Conservation (phyloP, 2,888 invertebrate species). For the Lordiphosa fenestrarum region DNA sequence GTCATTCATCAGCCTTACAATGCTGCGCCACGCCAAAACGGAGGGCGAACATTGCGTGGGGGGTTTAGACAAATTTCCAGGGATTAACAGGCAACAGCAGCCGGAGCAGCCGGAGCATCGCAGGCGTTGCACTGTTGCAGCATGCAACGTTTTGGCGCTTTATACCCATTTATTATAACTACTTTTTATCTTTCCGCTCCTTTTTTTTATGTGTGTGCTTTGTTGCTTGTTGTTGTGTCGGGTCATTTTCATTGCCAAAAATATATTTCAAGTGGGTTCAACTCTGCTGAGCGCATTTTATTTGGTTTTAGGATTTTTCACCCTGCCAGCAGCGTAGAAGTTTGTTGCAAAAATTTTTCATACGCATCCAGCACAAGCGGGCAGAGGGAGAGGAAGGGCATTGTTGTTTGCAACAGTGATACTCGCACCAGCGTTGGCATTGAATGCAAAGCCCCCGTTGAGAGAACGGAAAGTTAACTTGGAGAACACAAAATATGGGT, state of each 20-base stretch:
- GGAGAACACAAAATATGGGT: background rate
- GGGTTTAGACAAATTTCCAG: conserved; percentile 60
- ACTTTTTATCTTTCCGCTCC: conserved; percentile 19
- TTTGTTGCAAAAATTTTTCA: conserved; percentile 55
- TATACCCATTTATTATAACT: conserved; percentile 69
- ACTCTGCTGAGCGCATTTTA: conserved; percentile 41
- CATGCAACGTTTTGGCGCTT: conserved; percentile 61
- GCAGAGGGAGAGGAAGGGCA: background rate
- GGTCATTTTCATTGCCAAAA: conserved; percentile 64
- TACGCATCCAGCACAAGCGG: conserved; percentile 23
- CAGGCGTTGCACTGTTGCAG: conserved; percentile 47
- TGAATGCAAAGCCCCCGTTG: background rate
- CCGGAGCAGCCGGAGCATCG: conserved; percentile 14
- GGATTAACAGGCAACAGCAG: conserved; percentile 48
- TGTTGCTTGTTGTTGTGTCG: conserved; percentile 12
- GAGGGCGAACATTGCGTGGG: conserved; percentile 20
- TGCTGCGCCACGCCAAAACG: conserved; percentile 25
- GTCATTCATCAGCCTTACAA: conserved; percentile 64
- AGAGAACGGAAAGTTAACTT: no score
- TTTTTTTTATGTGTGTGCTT: conserved; percentile 10
- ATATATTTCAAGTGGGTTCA: conserved; percentile 71
- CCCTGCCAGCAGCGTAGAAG: conserved; percentile 24
- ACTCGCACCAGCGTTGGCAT: background rate
- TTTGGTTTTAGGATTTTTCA: conserved; percentile 60
- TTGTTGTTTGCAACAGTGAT: conserved; percentile 3